These are phyloP conservation scores for Spea bombifrons DNA, from an alignment of 2,113 vertebrate genomes.

Conservation along the genomic window DNA sequence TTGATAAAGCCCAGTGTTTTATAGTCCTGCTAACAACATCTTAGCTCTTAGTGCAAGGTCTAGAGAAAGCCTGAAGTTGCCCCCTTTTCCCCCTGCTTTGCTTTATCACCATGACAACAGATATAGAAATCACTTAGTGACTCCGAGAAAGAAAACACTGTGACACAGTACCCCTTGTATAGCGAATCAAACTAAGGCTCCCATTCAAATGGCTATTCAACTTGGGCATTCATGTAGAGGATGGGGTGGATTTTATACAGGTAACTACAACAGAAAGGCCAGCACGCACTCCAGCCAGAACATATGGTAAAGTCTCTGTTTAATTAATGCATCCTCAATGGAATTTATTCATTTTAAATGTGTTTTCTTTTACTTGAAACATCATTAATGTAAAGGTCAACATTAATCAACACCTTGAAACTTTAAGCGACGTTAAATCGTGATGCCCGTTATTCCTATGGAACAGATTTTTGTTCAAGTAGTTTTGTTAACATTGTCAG, in stretches of 20 bases:
- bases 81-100: constrained; percentile 85
- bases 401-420: constrained; percentile 80
- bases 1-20: constrained; percentile 80
- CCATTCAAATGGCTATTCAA: constrained; percentile 87
- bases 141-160: constrained; percentile 89
- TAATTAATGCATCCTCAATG: constrained; percentile 80
- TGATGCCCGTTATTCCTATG: constrained; percentile 61
- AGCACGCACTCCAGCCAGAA: constrained; percentile 72
- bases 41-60: constrained; percentile 74
- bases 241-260: constrained; percentile 85
- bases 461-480: constrained; percentile 72
- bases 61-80: constrained; percentile 88
- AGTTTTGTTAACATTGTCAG: constrained; percentile 58
- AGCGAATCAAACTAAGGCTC: constrained; percentile 84
- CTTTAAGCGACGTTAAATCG: constrained; percentile 80
- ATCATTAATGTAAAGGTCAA: constrained; percentile 82
- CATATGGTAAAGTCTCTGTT: constrained; percentile 75
- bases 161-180: constrained; percentile 94
- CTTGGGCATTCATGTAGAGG: constrained; percentile 85
- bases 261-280: constrained; percentile 82
- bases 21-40: constrained; percentile 81
- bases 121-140: constrained; percentile 99
- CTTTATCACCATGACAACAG: constrained; percentile 96
- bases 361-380: constrained; percentile 83
- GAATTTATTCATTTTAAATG: constrained; percentile 85